Conservation (phyloP, 2,888 invertebrate genomes). For the Erynnis tages region DNA sequence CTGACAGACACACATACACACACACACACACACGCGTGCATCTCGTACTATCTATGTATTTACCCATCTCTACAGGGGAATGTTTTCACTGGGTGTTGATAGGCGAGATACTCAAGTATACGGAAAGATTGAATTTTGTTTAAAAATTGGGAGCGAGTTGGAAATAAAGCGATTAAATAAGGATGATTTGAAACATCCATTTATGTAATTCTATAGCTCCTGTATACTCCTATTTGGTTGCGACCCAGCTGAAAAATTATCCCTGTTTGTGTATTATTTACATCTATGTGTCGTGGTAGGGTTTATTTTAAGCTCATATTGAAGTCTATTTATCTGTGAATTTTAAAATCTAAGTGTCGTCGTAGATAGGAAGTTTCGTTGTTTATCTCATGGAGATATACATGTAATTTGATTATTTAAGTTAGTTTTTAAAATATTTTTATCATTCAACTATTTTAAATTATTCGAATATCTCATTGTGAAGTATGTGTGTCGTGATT, state of each 20-base stretch:
- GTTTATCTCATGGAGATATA: constrained; percentile 14
- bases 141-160: no score
- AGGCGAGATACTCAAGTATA: no score
- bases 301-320: not conserved
- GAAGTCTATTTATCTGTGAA: not conserved
- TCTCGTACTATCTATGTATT: no score
- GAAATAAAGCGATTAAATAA: no score
- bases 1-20: constrained; percentile 8
- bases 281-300: constrained; percentile 14
- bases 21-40: constrained; percentile 24
- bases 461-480: not conserved
- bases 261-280: no score
- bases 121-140: no score
- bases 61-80: no score
- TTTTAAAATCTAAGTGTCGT: constrained; percentile 22
- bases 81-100: no score
- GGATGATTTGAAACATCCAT: no score
- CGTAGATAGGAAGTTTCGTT: constrained; percentile 8
- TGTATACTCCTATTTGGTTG: no score
- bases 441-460: not conserved
- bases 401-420: not conserved
- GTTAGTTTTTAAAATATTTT: not conserved
- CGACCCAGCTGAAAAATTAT: no score
- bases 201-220: not conserved
- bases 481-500: not conserved